Percentiles rank a stretch among this genome's conserved stretches.
Evolutionary conservation across 2,888 invertebrate genomes (phyloP).

Genomic region (Drosophila ustulata): DNA sequence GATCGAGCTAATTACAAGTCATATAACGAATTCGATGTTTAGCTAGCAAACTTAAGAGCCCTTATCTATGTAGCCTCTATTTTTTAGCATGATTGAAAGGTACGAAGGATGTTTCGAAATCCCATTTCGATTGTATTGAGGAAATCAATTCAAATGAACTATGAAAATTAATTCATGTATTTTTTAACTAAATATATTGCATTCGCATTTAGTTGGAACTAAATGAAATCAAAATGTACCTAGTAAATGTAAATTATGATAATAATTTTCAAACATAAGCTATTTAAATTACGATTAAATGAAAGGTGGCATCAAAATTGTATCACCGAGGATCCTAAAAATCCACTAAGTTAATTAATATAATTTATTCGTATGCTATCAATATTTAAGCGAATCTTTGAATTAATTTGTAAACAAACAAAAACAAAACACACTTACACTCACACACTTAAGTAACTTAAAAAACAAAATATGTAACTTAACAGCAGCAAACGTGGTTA

Average conservation of each 20-base stretch:
- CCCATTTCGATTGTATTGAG: not conserved
- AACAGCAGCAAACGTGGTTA: conserved; percentile 82
- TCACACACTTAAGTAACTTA: not conserved
- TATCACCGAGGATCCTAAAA: conserved; percentile 14
- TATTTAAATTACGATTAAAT: conserved; percentile 48
- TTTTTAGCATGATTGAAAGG: conserved; percentile 37
- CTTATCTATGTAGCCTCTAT: conserved; percentile 42
- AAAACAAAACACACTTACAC: conserved; percentile 21
- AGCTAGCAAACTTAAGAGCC: conserved; percentile 29
- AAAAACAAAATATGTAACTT: conserved; percentile 49
- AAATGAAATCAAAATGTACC: conserved; percentile 79
- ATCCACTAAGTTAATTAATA: conserved; percentile 23
- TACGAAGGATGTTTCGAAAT: not conserved
- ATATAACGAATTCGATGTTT: conserved; percentile 22
- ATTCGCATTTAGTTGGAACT: conserved; percentile 64
- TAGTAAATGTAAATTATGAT: conserved; percentile 81
- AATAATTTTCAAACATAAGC: conserved; percentile 74
- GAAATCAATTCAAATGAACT: not conserved
- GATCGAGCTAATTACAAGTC: conserved; percentile 19
- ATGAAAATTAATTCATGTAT: conserved; percentile 36
- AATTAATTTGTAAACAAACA: conserved; percentile 21
- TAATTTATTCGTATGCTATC: conserved; percentile 31
- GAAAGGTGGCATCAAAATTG: conserved; percentile 5
- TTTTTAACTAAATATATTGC: conserved; percentile 45
- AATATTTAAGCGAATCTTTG: conserved; percentile 6